These are phyloP conservation scores for Mormyrops attenuatus DNA, from an alignment of 2,797 vertebrate species.

Conservation along the genomic window DNA sequence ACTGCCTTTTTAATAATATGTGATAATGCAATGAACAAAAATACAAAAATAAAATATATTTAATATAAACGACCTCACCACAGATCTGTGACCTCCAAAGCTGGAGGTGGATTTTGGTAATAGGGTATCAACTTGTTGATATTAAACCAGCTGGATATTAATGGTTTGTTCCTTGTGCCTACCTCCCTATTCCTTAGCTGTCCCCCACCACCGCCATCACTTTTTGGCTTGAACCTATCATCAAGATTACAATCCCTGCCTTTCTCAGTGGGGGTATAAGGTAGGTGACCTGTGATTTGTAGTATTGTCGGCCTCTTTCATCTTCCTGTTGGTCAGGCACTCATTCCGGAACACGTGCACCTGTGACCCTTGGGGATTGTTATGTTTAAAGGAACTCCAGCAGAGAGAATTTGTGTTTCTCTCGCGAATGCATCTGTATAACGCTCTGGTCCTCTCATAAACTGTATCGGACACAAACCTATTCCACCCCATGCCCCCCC, in stretches of 20 bases:
- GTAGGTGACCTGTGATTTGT: conserved; percentile 7
- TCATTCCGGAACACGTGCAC: background rate
- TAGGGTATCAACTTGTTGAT: background rate
- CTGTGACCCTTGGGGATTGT: background rate
- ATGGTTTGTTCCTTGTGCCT: conserved; percentile 3
- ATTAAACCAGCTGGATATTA: background rate
- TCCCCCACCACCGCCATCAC: background rate
- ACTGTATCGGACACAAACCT: background rate
- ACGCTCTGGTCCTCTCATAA: background rate
- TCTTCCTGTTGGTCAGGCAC: conserved; percentile 16
- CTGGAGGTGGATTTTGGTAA: conserved; percentile 5
- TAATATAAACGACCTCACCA: background rate
- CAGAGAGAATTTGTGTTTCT: background rate
- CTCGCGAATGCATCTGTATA: background rate
- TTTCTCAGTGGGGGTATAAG: conserved; percentile 8
- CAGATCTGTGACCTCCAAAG: background rate
- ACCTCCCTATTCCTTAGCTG: background rate
- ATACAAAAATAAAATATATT: background rate
- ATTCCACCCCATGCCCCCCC: background rate
- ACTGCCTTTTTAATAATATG: background rate
- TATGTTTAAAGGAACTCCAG: background rate
- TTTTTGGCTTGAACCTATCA: background rate
- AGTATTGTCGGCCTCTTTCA: conserved; percentile 9
- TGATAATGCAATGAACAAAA: background rate
- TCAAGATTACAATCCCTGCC: conserved; percentile 11